Percentiles rank a stretch among this genome's conserved stretches.
These are phyloP conservation scores for Thereva nobilitata DNA, from an alignment of 2,888 invertebrate species.

Conservation along the genomic window DNA sequence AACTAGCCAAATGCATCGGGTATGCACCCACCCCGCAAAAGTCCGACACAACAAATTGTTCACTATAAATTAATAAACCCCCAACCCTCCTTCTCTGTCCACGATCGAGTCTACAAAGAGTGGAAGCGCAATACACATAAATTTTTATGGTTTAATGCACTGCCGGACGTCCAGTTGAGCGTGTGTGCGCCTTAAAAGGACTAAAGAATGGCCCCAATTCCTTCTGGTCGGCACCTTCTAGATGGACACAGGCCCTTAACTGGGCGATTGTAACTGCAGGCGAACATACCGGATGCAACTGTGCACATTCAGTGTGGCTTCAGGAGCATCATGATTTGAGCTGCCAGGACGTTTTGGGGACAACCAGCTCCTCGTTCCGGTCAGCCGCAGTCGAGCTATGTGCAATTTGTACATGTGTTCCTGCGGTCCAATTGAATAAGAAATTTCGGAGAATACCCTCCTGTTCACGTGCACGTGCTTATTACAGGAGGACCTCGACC, in stretches of 20 bases:
- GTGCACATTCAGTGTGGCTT: constrained; percentile 10
- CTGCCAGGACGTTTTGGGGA: constrained; percentile 14
- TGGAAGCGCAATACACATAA: constrained; percentile 28
- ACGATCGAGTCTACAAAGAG: background rate
- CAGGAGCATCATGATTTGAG: constrained; percentile 25
- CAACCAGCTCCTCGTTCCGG: constrained; percentile 10
- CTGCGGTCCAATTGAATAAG: constrained; percentile 28
- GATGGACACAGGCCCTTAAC: too few species aligned
- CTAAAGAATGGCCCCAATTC: too few species aligned
- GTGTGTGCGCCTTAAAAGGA: too few species aligned
- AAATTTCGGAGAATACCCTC: background rate
- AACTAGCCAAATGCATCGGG: constrained; percentile 8
- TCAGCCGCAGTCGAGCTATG: constrained; percentile 19
- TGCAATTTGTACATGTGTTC: constrained; percentile 34
- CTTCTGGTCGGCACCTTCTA: too few species aligned
- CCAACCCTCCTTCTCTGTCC: background rate
- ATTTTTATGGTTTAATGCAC: too few species aligned
- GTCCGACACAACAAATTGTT: constrained; percentile 30
- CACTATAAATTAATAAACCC: constrained; percentile 31
- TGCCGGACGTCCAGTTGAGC: too few species aligned
- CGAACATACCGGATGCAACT: too few species aligned
- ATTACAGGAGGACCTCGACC: background rate
- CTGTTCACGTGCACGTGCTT: background rate
- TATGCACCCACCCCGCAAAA: constrained; percentile 5
- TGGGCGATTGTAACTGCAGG: too few species aligned